Evolutionary conservation across 1,140 invertebrate genomes (phyloP).

Genomic region (Procambarus clarkii): DNA sequence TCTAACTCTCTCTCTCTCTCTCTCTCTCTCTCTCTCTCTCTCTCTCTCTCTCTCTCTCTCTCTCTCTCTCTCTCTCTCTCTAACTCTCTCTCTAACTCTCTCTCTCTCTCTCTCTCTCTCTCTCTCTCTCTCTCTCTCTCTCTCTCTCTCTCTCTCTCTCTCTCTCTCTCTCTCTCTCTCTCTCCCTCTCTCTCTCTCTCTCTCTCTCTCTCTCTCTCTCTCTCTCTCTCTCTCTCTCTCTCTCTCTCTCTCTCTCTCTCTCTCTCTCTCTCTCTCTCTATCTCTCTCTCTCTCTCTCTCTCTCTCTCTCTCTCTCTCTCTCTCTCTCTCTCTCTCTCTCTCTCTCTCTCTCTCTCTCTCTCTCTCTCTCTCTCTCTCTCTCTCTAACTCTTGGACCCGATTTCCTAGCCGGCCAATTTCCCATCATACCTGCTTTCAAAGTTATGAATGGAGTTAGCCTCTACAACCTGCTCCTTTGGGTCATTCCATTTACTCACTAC

Average conservation of each 20-base stretch:
- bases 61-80: too few species aligned
- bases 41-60: too few species aligned
- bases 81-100: too few species aligned
- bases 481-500: too few species aligned
- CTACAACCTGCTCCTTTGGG: too few species aligned
- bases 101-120: not conserved
- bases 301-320: not conserved
- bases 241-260: not conserved
- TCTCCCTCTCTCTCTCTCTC: too few species aligned
- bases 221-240: not conserved
- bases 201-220: not conserved
- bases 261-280: not conserved
- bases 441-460: too few species aligned
- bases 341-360: not conserved
- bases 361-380: not conserved
- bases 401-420: too few species aligned
- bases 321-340: not conserved
- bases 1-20: too few species aligned
- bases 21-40: too few species aligned
- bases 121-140: not conserved
- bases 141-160: not conserved
- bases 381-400: too few species aligned
- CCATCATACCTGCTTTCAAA: too few species aligned
- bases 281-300: not conserved
- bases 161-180: not conserved